Evolutionary conservation across 2,797 vertebrate species (phyloP).

Genomic region (Philypnodon macrostomus): DNA sequence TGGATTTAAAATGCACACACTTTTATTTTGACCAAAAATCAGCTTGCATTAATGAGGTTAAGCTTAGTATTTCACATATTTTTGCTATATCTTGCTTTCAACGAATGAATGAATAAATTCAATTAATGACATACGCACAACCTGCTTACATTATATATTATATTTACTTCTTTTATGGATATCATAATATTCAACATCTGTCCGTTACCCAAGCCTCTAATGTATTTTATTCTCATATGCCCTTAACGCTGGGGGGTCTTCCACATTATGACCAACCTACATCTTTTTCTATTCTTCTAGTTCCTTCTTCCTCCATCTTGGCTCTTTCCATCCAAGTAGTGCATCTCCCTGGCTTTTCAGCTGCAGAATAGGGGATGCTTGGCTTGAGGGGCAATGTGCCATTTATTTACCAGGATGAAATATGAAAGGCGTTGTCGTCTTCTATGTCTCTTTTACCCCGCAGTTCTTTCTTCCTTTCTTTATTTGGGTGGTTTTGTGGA

Average conservation of each 20-base stretch:
- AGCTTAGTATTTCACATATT: no score
- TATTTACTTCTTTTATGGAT: no score
- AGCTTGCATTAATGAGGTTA: no score
- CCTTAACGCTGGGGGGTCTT: slow-evolving; percentile 57
- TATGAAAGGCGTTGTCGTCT: slow-evolving; percentile 50
- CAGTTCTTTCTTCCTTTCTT: slow-evolving; percentile 35
- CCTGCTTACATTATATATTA: no score
- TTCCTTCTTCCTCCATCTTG: slow-evolving; percentile 26
- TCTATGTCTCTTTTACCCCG: slow-evolving; percentile 53
- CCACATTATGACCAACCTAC: slow-evolving; percentile 58
- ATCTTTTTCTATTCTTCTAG: slow-evolving; percentile 28
- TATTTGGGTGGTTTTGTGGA: slow-evolving; percentile 42
- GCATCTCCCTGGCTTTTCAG: slow-evolving; percentile 60
- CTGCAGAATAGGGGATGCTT: slow-evolving; percentile 47
- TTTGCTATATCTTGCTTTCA: no score
- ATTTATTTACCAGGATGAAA: slow-evolving; percentile 67
- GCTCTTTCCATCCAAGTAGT: slow-evolving; percentile 43
- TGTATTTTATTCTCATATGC: slow-evolving; percentile 40
- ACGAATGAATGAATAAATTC: no score
- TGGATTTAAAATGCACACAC: no score
- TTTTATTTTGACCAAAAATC: no score
- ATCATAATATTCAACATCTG: not conserved
- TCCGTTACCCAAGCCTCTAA: slow-evolving; percentile 40
- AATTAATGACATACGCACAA: no score
- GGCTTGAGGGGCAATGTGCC: slow-evolving; percentile 69